A percentile compares a stretch with the other conserved stretches of the same genome.
These are phyloP conservation scores for Dissostichus mawsoni DNA, from an alignment of 2,113 vertebrate species.

Conservation along the genomic window DNA sequence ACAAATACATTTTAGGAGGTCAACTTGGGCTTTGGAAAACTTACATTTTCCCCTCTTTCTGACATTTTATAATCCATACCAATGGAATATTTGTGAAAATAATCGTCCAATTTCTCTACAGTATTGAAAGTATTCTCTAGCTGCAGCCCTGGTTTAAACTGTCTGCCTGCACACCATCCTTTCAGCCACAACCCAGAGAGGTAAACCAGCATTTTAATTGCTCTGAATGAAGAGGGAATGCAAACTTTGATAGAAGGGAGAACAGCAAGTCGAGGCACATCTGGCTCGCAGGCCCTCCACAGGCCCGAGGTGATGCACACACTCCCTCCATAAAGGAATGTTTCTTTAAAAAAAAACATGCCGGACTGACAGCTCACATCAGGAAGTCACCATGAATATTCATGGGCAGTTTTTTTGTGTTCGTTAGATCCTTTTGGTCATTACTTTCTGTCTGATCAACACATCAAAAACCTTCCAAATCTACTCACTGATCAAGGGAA, in stretches of 20 bases:
- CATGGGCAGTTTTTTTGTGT: constrained; percentile 31
- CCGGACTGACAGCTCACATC: constrained; percentile 59
- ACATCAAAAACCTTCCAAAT: constrained; percentile 41
- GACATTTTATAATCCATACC: too few species aligned
- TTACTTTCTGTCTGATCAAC: constrained; percentile 40
- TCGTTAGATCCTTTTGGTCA: constrained; percentile 32
- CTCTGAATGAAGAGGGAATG: constrained; percentile 42
- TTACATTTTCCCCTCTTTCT: too few species aligned
- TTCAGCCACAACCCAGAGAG: constrained; percentile 12
- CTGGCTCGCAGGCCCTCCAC: constrained; percentile 58
- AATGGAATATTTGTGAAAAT: too few species aligned
- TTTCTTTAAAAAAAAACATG: constrained; percentile 35
- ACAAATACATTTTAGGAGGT: too few species aligned
- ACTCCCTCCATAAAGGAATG: constrained; percentile 35
- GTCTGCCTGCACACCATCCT: neutral
- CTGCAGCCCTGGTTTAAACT: too few species aligned
- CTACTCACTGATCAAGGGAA: constrained; percentile 55
- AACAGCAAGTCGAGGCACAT: constrained; percentile 75
- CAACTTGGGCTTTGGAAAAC: too few species aligned
- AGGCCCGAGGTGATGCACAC: constrained; percentile 61
- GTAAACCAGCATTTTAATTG: constrained; percentile 30
- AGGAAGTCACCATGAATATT: constrained; percentile 54
- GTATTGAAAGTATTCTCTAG: too few species aligned
- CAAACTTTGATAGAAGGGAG: constrained; percentile 38
- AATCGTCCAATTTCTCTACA: too few species aligned